Percentiles rank a stretch among this genome's conserved stretches.
Evolutionary conservation across 2,113 vertebrate species (phyloP).

Genomic region (Austrofundulus limnaeus): DNA sequence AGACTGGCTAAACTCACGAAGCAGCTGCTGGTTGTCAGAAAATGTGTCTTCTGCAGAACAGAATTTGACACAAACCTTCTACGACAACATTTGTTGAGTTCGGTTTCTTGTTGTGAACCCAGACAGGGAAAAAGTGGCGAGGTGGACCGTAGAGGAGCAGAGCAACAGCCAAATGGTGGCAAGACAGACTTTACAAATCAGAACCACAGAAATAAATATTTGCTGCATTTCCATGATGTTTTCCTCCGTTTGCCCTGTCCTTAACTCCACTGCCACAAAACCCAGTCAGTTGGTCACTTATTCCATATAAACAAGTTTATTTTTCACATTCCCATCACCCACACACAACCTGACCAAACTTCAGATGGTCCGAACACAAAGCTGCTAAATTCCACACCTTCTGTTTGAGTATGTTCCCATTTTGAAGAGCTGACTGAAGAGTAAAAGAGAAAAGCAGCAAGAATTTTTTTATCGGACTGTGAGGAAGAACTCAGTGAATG

Average conservation of each 20-base stretch:
- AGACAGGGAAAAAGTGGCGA: too few relatives aligned
- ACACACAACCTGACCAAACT: not conserved
- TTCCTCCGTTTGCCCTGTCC: not conserved
- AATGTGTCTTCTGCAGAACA: too few relatives aligned
- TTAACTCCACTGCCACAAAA: not conserved
- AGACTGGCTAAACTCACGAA: too few relatives aligned
- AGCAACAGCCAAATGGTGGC: not conserved
- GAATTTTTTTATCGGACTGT: not conserved
- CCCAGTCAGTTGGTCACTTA: not conserved
- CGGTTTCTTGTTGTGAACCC: too few relatives aligned
- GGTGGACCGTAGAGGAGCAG: not conserved
- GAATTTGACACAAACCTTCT: too few relatives aligned
- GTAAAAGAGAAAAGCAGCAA: not conserved
- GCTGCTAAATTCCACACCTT: not conserved
- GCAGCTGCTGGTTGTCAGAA: too few relatives aligned
- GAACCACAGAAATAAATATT: not conserved
- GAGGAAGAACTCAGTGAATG: too few relatives aligned
- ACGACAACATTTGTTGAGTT: too few relatives aligned
- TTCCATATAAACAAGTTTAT: not conserved
- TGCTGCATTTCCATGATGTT: not conserved
- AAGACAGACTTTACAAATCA: not conserved
- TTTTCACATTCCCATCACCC: not conserved
- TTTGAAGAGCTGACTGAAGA: not conserved
- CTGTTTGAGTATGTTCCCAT: not conserved
- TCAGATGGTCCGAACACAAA: not conserved